Evolutionary conservation across 2,113 vertebrate genomes (phyloP), one percentile per base, ranked within the genome.

Genomic region (Chrysemys picta): DNA sequence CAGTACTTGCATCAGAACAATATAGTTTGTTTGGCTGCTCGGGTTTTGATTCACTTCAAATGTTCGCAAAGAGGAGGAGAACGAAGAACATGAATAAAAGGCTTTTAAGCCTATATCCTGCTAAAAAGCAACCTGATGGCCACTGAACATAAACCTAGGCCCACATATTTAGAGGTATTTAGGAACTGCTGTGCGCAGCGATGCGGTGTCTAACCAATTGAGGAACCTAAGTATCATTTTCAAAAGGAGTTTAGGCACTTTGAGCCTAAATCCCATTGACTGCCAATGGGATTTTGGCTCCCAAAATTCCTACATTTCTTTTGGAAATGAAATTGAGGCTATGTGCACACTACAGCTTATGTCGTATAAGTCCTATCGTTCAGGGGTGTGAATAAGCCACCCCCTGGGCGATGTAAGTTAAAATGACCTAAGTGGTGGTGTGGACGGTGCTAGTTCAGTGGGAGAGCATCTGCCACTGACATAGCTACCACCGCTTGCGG

Each of bases 1-100:
- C 80, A 88, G 85, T 84, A 93, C 96, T 97, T 96, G 91, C 95
- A 94, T 97, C 89, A 86, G 85, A 97, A 92, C 65, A 50, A 93
- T 91, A 79, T 93, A 38, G 11, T 10, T 96, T 94, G 57, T 94
- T 80, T 83, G 69, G 11, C 84, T 91, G 52, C 24, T 53, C 82
- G 84, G 17, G 93, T 96, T 90, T 95, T 94, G 92, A 95, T 96
- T 95, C 91, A 62, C 79, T 69, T 89, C 95, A 95, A 95, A 91
- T 94, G 88, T 91, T 96, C 94, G 90, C 89, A 84, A 96, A 93
- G 88, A 94, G 65, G 95, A 89, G 88, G 92, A 93, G 84, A 88
- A 95, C 62, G 94, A 95, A 88, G 92, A 92, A 95, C 22, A 49
- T 56, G 81, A 96, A 94, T 81, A 93, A 94, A 96, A 90, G 56